Evolutionary conservation across 2,113 vertebrate species (phyloP), one percentile per base, ranked within the genome.

Genomic region (Cromileptes altivelis): DNA sequence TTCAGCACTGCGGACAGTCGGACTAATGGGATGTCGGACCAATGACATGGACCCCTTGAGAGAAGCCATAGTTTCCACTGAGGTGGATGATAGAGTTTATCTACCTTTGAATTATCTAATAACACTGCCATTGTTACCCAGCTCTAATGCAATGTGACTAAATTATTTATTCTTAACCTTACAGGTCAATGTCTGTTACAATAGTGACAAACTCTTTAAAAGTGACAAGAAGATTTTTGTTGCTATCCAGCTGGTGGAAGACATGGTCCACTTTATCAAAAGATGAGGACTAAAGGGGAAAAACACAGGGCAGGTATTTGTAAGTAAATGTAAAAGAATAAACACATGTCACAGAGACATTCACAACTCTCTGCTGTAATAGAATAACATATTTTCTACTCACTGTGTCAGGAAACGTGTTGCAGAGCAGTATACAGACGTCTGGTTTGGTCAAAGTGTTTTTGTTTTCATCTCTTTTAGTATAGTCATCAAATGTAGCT

Each of bases 371-470:
- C 33, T 37, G 40, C 27, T 23, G 18, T 1, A 18, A 33, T 17
- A 5, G 6, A n/a, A 6, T 21, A 27, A 1, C 21, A 42, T 45
- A 18, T 42, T 57, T 78, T 57, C 33, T 49, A 68, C 95, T 92
- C 89, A 97, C 96, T 2, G 0, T 4, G 1, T 27, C 27, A 27
- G 27, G 27, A 27, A 27, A 27, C 27, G 33, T 37, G 89, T 60
- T 97, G 27, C 27, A 27, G 27, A 27, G 94, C 85, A 97, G 81
- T 0, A 95, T 93, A 64, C 95, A 93, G n/a, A 97, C 83, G 83
- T 98, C 97, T 81, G 87, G 94, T 83, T 96, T 96, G 93, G 89
- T 95, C 91, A 97, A 91, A 90, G 96, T 96, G 0, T 60, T 40
- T 74, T 93, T 95, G 84, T 96, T 96, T 13, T 97, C 27, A 27